Evolutionary conservation across 2,797 vertebrate species (phyloP).

Genomic region (Lerista edwardsae): DNA sequence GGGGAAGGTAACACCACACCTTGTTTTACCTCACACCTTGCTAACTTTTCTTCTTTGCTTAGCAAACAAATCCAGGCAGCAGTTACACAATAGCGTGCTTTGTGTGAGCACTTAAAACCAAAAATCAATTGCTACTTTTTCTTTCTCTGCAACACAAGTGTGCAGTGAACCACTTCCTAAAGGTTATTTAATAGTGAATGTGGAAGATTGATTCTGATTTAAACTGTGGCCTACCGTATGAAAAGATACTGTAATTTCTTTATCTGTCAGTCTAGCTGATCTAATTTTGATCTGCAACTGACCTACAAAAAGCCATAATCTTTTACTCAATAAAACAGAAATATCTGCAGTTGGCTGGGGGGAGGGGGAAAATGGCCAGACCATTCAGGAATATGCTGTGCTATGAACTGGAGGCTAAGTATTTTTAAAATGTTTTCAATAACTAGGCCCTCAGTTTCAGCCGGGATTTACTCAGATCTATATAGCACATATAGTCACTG

Average conservation of each 20-base stretch:
- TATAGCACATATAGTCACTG: slow-evolving; percentile 5
- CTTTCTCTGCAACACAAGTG: not conserved
- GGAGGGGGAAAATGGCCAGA: slow-evolving; percentile 16
- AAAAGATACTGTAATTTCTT: slow-evolving; percentile 7
- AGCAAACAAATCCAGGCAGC: slow-evolving; percentile 25
- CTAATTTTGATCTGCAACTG: slow-evolving; percentile 22
- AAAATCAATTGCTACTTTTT: not conserved
- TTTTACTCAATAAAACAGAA: slow-evolving; percentile 22
- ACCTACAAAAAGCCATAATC: not conserved
- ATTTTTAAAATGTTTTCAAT: slow-evolving; percentile 31
- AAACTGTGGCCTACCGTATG: not conserved
- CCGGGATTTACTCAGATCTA: not conserved
- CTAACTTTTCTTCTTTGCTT: slow-evolving; percentile 6
- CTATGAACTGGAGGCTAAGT: not conserved
- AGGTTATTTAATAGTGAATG: not conserved
- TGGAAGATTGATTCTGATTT: slow-evolving; percentile 21
- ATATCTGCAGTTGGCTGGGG: not conserved
- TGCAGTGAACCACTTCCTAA: not conserved
- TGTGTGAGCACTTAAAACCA: not conserved
- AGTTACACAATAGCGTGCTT: slow-evolving; percentile 8
- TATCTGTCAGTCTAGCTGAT: not conserved
- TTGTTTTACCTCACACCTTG: rapidly evolving
- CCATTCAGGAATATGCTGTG: not conserved
- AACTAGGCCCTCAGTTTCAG: not conserved
- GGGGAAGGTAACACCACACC: slow-evolving; percentile 8